phyloP scores from a whole-genome alignment of 1,140 invertebrate species.

The Lineus longissimus region DNA sequence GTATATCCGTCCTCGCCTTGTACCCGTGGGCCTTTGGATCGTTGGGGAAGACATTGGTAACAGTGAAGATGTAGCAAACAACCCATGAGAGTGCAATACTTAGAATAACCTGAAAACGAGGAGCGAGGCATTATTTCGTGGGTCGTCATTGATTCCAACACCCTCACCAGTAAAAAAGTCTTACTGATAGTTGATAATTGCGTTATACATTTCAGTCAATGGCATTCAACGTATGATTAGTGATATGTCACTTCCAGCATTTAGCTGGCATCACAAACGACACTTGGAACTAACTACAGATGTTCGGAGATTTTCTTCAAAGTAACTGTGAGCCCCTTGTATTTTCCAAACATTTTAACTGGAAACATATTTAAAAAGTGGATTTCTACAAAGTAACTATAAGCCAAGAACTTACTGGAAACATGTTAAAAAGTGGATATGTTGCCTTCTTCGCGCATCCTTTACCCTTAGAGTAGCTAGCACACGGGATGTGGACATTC shows the following conservation, averaged over 20 bases:
- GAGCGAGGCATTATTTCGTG: background rate
- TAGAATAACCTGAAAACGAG: background rate
- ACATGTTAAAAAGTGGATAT: constrained; percentile 75
- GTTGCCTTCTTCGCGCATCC: constrained; percentile 54
- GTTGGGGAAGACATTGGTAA: constrained; percentile 62
- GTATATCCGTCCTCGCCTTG: constrained; percentile 73
- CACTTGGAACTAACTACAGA: background rate
- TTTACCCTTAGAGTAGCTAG: constrained; percentile 59
- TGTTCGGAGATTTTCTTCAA: background rate
- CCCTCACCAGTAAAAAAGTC: background rate
- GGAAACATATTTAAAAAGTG: background rate
- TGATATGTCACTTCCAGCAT: background rate
- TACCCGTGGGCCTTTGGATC: constrained; percentile 57
- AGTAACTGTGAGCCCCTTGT: too few relatives aligned
- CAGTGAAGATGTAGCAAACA: constrained; percentile 70
- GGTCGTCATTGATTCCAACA: background rate
- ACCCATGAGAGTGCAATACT: constrained; percentile 66
- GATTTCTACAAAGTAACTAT: constrained; percentile 14
- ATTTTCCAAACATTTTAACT: background rate
- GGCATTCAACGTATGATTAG: background rate
- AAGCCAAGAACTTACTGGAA: constrained; percentile 64
- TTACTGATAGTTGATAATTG: background rate
- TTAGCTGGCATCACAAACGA: background rate
- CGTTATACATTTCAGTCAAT: background rate
- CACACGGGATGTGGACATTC: constrained; percentile 65